Evolutionary conservation across 2,888 invertebrate genomes (phyloP), one percentile per base, ranked within the genome.

Genomic region (Dexiosoma caninum): DNA sequence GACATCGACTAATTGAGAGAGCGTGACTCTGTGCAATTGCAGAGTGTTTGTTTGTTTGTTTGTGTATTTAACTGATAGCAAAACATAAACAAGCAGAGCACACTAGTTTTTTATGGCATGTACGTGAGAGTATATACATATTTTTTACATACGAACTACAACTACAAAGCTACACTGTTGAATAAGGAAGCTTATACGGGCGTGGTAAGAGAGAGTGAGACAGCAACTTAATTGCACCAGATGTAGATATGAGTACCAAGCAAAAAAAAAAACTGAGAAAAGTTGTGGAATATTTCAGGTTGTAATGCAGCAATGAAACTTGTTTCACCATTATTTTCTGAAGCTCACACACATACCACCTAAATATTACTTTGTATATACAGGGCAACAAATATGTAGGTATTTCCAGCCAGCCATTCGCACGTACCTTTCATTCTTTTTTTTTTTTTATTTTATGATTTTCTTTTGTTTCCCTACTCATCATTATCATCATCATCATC

Each of bases 1-100:
- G 85, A 71, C 57, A 71, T 83, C 85, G 83, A 87, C 87, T 89
- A 89, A 89, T 89, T 89, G 85, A 83, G 51, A 85, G 88, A 86
- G 88, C 89, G 89, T 89, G 90, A 87, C 85, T 72, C 67, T 27
- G 27, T 69, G 5, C 12, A 37, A 37, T 27, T 12, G 8, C 64
- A 12, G 27, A 6, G 23, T 40, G 51, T 10, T n/a, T 49, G 21
- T 10, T 14, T 66, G 51, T n/a, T n/a, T 16, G 30, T 30, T 51
- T 6, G 27, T 3, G 4, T 27, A 27, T 27, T n/a, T 49, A n/a
- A n/a, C 21, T 53, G 4, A 12, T 30, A 30, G 53, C 66, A 51
- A 30, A 40, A 46, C 16, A 42, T 10, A 42, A 44, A 32, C 30
- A 16, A 81, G 59, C 21, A 53, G 53, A 72, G 42, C 16, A 35